phyloP scores from a whole-genome alignment of 1,140 invertebrate species.

The Ips typographus region DNA sequence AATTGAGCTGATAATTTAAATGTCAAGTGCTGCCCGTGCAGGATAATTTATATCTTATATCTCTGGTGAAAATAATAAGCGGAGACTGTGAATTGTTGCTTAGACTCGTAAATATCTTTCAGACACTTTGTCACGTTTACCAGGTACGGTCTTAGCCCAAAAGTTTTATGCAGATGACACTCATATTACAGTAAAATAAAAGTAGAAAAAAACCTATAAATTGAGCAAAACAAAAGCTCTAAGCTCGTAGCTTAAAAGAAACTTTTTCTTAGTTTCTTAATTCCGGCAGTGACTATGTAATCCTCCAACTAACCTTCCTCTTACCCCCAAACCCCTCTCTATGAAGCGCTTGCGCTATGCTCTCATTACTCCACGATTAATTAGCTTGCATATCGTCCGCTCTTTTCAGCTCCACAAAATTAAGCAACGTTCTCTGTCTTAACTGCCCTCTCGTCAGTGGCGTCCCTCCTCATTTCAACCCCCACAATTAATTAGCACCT shows the following conservation, averaged over 20 bases:
- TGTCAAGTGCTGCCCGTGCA: constrained; percentile 34
- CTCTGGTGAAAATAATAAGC: constrained; percentile 27
- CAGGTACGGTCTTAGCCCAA: too few species aligned
- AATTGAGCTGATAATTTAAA: constrained; percentile 39
- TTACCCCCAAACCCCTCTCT: constrained; percentile 24
- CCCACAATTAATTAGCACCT: not conserved
- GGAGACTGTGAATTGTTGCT: not conserved
- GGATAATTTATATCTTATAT: constrained; percentile 38
- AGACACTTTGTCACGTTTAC: too few species aligned
- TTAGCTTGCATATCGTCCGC: constrained; percentile 54
- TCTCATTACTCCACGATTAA: constrained; percentile 55
- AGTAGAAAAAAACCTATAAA: too few species aligned
- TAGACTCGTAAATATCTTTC: constrained; percentile 21
- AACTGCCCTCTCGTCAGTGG: constrained; percentile 29
- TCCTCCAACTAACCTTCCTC: constrained; percentile 33
- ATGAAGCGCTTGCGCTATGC: constrained; percentile 49
- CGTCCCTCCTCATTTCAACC: not conserved
- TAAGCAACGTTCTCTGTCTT: constrained; percentile 44
- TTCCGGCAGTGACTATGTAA: constrained; percentile 33
- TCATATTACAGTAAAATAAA: too few species aligned
- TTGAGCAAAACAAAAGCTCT: too few species aligned
- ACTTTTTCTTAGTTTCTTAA: constrained; percentile 21
- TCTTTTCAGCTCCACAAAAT: constrained; percentile 51
- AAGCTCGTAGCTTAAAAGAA: too few species aligned
- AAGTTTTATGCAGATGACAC: too few species aligned